Conservation (phyloP, 2,888 invertebrate species). For the Philopedon plagiatum region DNA sequence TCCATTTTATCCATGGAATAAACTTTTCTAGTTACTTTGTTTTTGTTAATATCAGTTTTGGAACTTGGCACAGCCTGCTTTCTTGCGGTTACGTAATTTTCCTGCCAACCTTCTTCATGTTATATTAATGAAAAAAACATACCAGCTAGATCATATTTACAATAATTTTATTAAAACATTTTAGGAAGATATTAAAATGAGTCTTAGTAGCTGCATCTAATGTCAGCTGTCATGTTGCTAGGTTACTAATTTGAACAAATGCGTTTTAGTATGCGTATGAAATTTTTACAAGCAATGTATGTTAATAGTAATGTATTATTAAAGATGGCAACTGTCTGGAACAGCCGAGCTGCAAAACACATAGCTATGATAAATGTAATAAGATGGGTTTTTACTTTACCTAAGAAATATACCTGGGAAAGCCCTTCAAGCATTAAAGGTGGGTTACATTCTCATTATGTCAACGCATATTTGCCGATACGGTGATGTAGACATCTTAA, state of each 20-base stretch:
- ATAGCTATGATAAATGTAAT: constrained; percentile 22
- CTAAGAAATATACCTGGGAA: constrained; percentile 16
- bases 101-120: neutral
- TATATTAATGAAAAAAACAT: neutral
- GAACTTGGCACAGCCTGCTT: neutral
- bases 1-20: neutral
- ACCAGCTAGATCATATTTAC: too few species aligned
- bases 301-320: constrained; percentile 21
- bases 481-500: constrained; percentile 43
- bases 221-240: too few species aligned
- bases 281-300: constrained; percentile 13
- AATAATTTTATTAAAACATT: too few species aligned
- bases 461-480: constrained; percentile 45
- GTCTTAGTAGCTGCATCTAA: too few species aligned
- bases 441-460: constrained; percentile 35
- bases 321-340: constrained; percentile 13
- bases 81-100: neutral
- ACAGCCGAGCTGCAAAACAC: constrained; percentile 17
- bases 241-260: neutral
- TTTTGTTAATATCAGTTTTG: neutral
- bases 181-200: too few species aligned
- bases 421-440: constrained; percentile 38
- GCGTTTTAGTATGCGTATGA: neutral
- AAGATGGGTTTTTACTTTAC: constrained; percentile 12
- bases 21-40: neutral